Evolutionary conservation across 2,113 vertebrate species (phyloP).

Genomic region (Bothrops jararaca): DNA sequence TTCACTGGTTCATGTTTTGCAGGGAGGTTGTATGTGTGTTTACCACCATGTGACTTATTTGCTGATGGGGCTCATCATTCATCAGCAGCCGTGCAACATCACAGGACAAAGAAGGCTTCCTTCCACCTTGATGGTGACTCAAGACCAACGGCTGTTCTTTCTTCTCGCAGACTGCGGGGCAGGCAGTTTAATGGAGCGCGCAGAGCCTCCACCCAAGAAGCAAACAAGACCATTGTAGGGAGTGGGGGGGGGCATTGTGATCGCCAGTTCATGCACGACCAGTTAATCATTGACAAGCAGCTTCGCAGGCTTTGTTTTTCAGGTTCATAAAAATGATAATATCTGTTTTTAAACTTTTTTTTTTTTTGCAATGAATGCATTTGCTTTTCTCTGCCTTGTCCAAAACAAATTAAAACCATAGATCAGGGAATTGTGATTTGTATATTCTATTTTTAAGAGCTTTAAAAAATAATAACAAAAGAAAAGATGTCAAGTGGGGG

Average conservation of each 20-base stretch:
- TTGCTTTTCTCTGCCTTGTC: constrained; percentile 40
- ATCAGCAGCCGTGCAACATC: neutral
- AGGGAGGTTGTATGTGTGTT: neutral
- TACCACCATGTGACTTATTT: neutral
- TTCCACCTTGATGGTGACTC: neutral
- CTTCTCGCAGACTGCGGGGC: neutral
- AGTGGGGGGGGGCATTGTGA: constrained; percentile 29
- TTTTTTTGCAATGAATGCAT: constrained; percentile 32
- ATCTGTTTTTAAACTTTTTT: constrained; percentile 50
- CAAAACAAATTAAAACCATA: constrained; percentile 45
- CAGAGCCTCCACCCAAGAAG: neutral
- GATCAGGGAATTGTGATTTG: constrained; percentile 46
- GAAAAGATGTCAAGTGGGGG: constrained; percentile 19
- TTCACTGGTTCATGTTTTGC: neutral
- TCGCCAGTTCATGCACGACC: constrained; percentile 37
- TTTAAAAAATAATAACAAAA: neutral
- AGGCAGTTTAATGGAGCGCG: neutral
- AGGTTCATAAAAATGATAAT: constrained; percentile 50
- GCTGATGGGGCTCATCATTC: neutral
- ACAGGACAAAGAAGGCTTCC: neutral
- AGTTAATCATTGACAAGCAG: constrained; percentile 53
- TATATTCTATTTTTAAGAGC: constrained; percentile 22
- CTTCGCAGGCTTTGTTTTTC: constrained; percentile 46
- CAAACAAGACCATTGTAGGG: constrained; percentile 18
- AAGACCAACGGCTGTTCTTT: neutral